phyloP scores from a whole-genome alignment of 2,797 vertebrate species.

The Chanos chanos region DNA sequence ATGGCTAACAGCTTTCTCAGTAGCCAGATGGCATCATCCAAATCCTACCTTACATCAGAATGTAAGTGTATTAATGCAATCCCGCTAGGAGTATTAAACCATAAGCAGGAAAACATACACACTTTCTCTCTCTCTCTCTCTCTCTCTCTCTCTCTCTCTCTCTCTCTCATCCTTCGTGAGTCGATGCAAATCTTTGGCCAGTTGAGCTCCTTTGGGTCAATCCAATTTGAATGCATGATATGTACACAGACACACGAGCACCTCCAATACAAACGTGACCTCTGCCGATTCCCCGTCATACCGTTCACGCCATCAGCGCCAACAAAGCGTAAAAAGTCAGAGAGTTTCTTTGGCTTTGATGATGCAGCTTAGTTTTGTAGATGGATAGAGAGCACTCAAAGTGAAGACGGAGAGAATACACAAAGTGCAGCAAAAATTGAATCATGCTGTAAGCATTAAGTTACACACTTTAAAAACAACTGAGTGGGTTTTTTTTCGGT shows the following conservation, averaged over 20 bases:
- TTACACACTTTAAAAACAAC: too few relatives aligned
- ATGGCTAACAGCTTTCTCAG: constrained; percentile 8
- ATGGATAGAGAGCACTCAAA: too few relatives aligned
- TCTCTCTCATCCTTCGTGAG: not conserved
- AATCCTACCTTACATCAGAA: constrained; percentile 7
- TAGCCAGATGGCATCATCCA: constrained; percentile 14
- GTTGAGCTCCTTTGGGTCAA: not conserved
- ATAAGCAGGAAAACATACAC: not conserved
- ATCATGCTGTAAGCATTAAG: too few relatives aligned
- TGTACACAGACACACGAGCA: not conserved
- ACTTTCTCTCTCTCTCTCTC: too few relatives aligned
- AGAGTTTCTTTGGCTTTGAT: too few relatives aligned
- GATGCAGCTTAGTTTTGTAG: too few relatives aligned
- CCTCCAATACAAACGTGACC: too few relatives aligned
- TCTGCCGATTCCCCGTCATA: not conserved
- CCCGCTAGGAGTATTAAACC: constrained; percentile 5
- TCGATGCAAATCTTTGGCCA: not conserved
- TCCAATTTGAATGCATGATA: not conserved
- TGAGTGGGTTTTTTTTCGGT: too few relatives aligned
- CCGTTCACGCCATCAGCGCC: not conserved
- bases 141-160: too few relatives aligned
- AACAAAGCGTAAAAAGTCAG: too few relatives aligned
- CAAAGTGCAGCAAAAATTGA: too few relatives aligned
- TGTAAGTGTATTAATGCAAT: not conserved
- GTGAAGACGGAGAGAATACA: too few relatives aligned